These are phyloP conservation scores for Antitype chi DNA, from an alignment of 2,888 invertebrate genomes.

Conservation along the genomic window DNA sequence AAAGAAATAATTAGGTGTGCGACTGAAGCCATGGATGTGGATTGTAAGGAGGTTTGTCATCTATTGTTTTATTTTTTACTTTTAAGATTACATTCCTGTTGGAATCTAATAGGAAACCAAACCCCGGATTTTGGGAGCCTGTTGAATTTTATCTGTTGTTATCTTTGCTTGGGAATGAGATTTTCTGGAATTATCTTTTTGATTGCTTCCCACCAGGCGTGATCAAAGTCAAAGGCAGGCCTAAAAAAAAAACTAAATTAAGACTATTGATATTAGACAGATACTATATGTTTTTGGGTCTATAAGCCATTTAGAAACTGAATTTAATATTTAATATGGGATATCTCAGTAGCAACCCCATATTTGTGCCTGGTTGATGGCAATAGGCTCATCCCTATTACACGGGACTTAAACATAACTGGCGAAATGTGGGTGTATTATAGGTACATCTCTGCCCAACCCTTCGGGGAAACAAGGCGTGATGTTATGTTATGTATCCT, in stretches of 20 bases:
- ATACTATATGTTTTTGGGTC: neutral
- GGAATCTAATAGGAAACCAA: neutral
- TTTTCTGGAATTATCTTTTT: neutral
- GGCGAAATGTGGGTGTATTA: too few species aligned
- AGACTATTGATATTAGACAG: neutral
- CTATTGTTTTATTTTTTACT: constrained; percentile 1
- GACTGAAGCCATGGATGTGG: constrained; percentile 84
- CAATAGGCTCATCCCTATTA: too few species aligned
- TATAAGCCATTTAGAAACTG: neutral
- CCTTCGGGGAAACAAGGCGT: too few species aligned
- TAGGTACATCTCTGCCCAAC: too few species aligned
- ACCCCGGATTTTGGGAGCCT: neutral
- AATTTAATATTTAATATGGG: neutral
- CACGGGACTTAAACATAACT: too few species aligned
- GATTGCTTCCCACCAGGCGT: too few species aligned
- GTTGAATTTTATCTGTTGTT: constrained; percentile 1
- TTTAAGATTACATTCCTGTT: neutral
- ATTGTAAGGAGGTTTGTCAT: constrained; percentile 78
- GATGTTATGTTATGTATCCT: neutral
- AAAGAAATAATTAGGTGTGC: constrained; percentile 58
- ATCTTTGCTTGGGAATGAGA: neutral
- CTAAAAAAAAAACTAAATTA: too few species aligned
- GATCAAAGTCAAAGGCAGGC: too few species aligned
- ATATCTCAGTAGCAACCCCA: too few species aligned
- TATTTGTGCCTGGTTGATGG: too few species aligned